These are phyloP conservation scores for Agriotes lineatus DNA, from an alignment of 2,888 invertebrate species.

Conservation along the genomic window DNA sequence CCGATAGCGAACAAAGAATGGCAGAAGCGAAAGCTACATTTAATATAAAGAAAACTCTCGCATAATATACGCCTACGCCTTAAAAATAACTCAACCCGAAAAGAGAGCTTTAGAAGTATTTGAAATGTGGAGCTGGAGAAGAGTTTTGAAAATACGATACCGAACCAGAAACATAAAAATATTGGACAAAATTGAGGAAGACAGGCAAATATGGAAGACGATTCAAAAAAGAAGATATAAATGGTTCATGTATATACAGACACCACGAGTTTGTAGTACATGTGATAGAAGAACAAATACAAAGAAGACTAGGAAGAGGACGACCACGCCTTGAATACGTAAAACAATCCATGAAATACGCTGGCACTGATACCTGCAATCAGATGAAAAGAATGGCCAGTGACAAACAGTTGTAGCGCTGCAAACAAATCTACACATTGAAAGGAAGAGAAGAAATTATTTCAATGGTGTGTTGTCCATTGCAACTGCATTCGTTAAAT, in stretches of 20 bases:
- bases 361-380: background rate
- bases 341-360: too few relatives aligned
- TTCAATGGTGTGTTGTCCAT: too few relatives aligned
- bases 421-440: too few relatives aligned
- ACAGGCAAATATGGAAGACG: too few relatives aligned
- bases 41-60: background rate
- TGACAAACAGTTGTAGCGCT: too few relatives aligned
- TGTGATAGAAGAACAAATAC: background rate
- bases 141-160: background rate
- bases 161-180: background rate
- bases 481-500: too few relatives aligned
- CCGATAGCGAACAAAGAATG: background rate
- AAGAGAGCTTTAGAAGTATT: background rate
- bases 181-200: background rate
- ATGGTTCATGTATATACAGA: background rate
- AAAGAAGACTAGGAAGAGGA: background rate
- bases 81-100: background rate
- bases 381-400: background rate
- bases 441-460: too few relatives aligned
- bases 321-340: background rate
- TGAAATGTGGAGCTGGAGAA: background rate
- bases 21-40: background rate
- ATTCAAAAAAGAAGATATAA: too few relatives aligned
- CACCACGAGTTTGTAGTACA: too few relatives aligned
- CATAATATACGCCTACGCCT: background rate